These are phyloP conservation scores for Melopsittacus undulatus DNA, from an alignment of 2,797 vertebrate genomes.

Conservation along the genomic window DNA sequence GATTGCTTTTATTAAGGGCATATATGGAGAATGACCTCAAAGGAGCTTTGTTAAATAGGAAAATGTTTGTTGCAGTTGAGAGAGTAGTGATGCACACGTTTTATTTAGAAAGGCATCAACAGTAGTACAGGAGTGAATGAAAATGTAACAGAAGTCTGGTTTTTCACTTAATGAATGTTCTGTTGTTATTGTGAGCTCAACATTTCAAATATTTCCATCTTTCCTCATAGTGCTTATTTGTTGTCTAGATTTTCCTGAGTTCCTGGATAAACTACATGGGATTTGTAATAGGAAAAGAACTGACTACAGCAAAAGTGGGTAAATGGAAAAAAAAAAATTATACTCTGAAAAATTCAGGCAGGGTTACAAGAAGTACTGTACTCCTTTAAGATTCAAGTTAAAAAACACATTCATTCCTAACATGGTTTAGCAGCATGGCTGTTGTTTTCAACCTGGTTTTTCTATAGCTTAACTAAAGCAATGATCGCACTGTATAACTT, in stretches of 20 bases:
- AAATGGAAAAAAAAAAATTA: constrained; percentile 23
- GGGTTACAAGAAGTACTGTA: neutral
- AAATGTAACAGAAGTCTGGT: neutral
- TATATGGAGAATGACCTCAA: neutral
- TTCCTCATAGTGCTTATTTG: neutral
- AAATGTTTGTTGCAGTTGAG: neutral
- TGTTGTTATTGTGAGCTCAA: neutral
- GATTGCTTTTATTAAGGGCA: neutral
- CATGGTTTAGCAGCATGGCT: neutral
- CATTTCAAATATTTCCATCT: neutral
- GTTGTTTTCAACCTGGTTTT: neutral
- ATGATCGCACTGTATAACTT: neutral
- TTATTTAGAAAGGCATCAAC: neutral
- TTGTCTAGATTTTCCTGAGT: neutral
- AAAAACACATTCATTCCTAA: neutral
- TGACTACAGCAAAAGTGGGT: neutral
- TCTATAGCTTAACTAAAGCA: neutral
- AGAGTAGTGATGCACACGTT: neutral
- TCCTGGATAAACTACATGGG: neutral
- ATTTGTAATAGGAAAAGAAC: neutral
- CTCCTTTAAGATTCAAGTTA: neutral
- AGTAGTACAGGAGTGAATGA: neutral
- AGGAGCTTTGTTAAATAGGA: neutral
- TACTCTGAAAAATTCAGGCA: neutral
- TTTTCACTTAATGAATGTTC: neutral